Evolutionary conservation across 2,888 invertebrate genomes (phyloP), one percentile per base, ranked within the genome.

Genomic region (Drosophila mulleri): DNA sequence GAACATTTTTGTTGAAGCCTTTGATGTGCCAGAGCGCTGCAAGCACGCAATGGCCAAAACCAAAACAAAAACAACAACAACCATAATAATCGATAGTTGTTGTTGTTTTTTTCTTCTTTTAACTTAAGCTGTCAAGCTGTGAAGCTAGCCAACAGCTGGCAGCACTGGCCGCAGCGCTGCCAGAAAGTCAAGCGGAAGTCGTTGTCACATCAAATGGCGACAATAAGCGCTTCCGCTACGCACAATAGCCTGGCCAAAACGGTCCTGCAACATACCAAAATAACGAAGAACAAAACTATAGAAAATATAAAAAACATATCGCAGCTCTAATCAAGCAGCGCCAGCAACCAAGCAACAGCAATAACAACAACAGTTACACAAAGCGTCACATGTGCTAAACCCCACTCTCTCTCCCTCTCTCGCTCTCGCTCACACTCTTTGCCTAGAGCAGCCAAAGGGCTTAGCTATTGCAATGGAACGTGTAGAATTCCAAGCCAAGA

Each of bases 171-270:
- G 29, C 12, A 32, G 48, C 48, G 48, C 48, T 50, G 48, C 67
- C 29, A 50, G 50, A 39, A 23, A 52, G 18, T 41, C 61, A 58
- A 67, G 53, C 80, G 90, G 85, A 86, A 86, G 90, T 89, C 83
- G 83, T 90, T 89, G 86, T 78, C 87, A 83, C 85, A 80, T 90
- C 90, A 88, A 80, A 90, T 86, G 90, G 83, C 80, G 86, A 89
- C 85, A 86, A 89, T 75, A 75, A 88, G 80, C 87, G 83, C 88
- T 85, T 86, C 85, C 85, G 82, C 63, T 57, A 62, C 44, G 61
- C 64, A 72, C 63, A 74, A 80, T 23, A 74, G 86, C 83, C 52
- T 9, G 16, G 37, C 26, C 23, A 54, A 53, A 37, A 54, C 7
- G 8, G 9, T 52, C 52, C 47, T 52, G 18, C 14, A 52, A 7